Conservation (phyloP, 2,113 vertebrate genomes). For the Chrysochloris asiatica region DNA sequence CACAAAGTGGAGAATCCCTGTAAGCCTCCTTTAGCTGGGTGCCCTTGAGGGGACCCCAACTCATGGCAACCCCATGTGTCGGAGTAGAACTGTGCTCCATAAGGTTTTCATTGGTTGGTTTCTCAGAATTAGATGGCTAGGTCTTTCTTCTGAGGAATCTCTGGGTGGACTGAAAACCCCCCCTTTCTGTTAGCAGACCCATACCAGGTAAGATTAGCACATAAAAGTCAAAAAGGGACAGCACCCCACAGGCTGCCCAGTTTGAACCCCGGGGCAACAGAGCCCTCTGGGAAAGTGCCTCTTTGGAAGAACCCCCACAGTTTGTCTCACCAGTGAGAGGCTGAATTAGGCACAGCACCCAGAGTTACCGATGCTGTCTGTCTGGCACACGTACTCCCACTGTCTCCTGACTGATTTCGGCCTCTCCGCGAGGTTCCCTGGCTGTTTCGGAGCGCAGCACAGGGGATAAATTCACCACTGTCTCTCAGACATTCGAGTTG, state of each 20-base stretch:
- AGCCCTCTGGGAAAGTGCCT: not conserved
- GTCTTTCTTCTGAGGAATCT: not conserved
- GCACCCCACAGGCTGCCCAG: not conserved
- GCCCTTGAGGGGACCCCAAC: not conserved
- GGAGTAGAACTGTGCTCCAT: not conserved
- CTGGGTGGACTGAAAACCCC: not conserved
- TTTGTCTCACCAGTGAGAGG: not conserved
- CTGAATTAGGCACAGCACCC: not conserved
- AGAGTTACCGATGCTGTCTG: not conserved
- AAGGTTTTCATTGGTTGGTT: not conserved
- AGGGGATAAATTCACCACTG: not conserved
- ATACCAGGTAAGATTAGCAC: too few relatives aligned
- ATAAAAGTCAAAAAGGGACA: not conserved
- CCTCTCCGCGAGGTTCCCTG: not conserved
- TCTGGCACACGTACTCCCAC: not conserved
- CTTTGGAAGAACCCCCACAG: not conserved
- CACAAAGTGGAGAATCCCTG: not conserved
- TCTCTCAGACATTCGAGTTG: not conserved
- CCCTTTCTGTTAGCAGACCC: not conserved
- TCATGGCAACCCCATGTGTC: not conserved
- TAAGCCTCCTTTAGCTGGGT: not conserved
- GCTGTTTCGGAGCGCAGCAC: not conserved
- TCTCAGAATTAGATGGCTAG: not conserved
- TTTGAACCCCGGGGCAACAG: not conserved
- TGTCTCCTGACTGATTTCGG: not conserved